These are phyloP conservation scores for Chrysotoxum bicinctum DNA, from an alignment of 2,888 invertebrate species.

Conservation along the genomic window DNA sequence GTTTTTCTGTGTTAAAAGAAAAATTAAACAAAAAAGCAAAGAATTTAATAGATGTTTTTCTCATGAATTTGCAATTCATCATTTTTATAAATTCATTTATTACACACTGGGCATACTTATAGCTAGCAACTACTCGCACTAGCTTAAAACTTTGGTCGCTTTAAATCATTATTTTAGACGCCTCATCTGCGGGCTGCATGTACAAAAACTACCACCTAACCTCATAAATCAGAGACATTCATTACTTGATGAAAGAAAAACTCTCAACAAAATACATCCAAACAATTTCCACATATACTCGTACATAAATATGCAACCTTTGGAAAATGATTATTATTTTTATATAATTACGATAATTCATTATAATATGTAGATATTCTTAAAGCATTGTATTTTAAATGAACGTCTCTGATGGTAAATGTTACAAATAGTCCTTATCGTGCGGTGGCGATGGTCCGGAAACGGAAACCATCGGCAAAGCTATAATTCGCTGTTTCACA, in stretches of 20 bases:
- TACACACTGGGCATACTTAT: too few species aligned
- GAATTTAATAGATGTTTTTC: background rate
- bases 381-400: constrained; percentile 77
- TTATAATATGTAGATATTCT: background rate
- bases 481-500: constrained; percentile 76
- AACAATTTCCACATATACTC: background rate
- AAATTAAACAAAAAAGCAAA: background rate
- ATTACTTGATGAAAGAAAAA: constrained; percentile 35
- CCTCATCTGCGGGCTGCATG: constrained; percentile 30
- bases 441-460: constrained; percentile 91
- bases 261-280: constrained; percentile 4
- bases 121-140: background rate
- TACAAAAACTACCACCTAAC: background rate
- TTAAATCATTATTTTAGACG: background rate
- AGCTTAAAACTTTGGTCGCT: background rate
- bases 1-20: too few species aligned
- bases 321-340: constrained; percentile 26
- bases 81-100: too few species aligned
- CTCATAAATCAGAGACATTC: constrained; percentile 65
- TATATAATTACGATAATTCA: background rate
- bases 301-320: constrained; percentile 41
- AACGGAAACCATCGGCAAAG: constrained; percentile 88
- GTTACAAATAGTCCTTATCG: constrained; percentile 83
- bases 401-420: constrained; percentile 82
- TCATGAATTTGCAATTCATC: too few species aligned